Conservation (phyloP, 1,140 invertebrate species). For the Rhopalosiphum padi region DNA sequence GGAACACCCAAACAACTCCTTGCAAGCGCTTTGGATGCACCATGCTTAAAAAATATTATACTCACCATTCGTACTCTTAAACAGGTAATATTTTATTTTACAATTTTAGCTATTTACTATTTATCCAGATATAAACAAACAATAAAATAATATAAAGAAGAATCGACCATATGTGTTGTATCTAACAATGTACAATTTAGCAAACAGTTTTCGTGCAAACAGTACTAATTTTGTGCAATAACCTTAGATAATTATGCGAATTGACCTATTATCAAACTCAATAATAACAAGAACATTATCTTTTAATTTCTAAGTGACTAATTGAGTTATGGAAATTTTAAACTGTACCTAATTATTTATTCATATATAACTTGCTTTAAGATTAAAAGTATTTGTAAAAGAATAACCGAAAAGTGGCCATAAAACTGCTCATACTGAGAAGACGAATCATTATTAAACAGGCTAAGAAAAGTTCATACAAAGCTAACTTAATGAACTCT, state of each 20-base stretch:
- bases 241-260: not conserved
- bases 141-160: not conserved
- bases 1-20: conserved; percentile 83
- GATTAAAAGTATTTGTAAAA: no score
- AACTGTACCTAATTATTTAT: no score
- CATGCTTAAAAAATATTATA: conserved; percentile 81
- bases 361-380: no score
- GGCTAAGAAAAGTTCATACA: no score
- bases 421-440: no score
- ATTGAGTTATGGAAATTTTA: no score
- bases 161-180: not conserved
- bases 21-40: conserved; percentile 85
- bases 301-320: not conserved
- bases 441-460: no score
- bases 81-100: conserved; percentile 69
- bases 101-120: not conserved
- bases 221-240: not conserved
- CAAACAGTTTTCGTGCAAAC: not conserved
- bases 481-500: no score
- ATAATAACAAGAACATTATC: not conserved
- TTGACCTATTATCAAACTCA: not conserved
- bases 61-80: conserved; percentile 84
- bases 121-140: not conserved
- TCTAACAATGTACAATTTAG: not conserved
- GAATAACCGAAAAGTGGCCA: no score